Conservation (phyloP, 2,113 vertebrate species). For the Pluvialis apricaria region DNA sequence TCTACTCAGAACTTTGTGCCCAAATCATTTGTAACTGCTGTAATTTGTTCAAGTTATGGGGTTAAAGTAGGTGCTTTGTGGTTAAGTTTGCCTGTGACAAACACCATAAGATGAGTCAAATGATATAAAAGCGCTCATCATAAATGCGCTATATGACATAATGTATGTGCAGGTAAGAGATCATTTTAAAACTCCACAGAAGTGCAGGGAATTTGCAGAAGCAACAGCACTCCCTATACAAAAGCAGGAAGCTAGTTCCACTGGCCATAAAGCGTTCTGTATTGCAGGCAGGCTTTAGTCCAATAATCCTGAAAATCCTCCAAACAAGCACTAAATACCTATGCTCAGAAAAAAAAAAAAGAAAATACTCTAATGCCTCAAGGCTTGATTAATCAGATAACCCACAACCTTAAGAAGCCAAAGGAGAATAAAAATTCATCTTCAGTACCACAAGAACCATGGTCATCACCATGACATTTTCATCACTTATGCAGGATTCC, state of each 20-base stretch:
- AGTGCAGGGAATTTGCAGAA: background rate
- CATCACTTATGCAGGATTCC: background rate
- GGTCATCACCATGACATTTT: background rate
- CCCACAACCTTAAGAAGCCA: background rate
- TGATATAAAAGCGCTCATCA: background rate
- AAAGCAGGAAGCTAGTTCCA: background rate
- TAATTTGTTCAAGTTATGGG: background rate
- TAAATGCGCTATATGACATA: background rate
- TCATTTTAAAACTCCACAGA: background rate
- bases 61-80: background rate
- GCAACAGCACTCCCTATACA: background rate
- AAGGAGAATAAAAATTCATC: background rate
- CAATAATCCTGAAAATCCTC: background rate
- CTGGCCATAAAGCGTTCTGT: background rate
- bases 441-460: background rate
- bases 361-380: background rate
- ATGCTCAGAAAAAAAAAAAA: background rate
- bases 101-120: background rate
- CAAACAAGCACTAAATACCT: background rate
- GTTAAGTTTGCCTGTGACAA: background rate
- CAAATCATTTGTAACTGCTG: background rate
- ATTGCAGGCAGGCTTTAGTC: background rate
- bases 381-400: background rate
- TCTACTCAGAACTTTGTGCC: background rate
- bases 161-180: accelerated